Conservation (phyloP, 2,888 invertebrate species). For the Temnothorax ravouxi region DNA sequence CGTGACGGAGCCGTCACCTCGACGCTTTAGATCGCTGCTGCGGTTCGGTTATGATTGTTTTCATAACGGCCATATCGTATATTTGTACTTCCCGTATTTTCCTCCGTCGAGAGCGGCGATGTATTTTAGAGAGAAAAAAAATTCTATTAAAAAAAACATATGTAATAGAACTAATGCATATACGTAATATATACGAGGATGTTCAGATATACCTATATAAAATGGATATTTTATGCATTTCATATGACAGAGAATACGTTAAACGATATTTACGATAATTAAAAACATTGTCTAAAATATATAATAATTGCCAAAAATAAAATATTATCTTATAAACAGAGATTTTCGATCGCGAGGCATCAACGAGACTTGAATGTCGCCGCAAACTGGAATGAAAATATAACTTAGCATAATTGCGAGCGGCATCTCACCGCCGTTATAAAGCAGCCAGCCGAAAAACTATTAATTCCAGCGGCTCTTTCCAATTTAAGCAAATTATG, state of each 20-base stretch:
- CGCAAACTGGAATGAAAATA: constrained; percentile 5
- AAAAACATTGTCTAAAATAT: not conserved
- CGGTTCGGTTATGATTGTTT: constrained; percentile 18
- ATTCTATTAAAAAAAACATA: not conserved
- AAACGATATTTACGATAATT: not conserved
- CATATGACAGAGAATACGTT: not conserved
- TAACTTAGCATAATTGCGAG: constrained; percentile 39
- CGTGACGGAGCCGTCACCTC: constrained; percentile 36
- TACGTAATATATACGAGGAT: not conserved
- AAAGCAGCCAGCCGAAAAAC: constrained; percentile 25
- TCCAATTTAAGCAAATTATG: constrained; percentile 48
- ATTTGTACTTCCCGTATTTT: not conserved
- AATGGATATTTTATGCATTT: not conserved
- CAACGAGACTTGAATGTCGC: constrained; percentile 16
- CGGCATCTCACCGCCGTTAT: constrained; percentile 13
- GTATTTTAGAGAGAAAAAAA: not conserved
- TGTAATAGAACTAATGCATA: not conserved
- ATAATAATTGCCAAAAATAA: not conserved
- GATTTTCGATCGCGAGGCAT: not conserved
- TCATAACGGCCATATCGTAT: not conserved
- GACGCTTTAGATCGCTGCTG: constrained; percentile 38
- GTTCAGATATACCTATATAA: not conserved
- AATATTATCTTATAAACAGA: constrained; percentile 2
- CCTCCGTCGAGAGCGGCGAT: not conserved
- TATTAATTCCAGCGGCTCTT: constrained; percentile 38